Evolutionary conservation across 2,113 vertebrate species (phyloP).

Genomic region (Reinhardtius hippoglossoides): DNA sequence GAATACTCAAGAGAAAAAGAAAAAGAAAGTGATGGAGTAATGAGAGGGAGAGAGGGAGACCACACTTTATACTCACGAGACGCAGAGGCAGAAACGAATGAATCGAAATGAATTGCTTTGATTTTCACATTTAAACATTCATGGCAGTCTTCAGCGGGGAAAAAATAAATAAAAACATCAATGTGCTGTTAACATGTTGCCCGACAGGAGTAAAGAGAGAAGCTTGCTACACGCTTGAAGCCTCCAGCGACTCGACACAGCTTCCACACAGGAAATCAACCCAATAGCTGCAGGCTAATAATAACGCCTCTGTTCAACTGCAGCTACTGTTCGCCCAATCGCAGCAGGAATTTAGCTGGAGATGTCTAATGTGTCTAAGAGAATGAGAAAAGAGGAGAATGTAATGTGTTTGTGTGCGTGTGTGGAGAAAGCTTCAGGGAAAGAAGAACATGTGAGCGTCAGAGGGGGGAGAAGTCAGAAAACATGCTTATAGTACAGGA

Average conservation of each 20-base stretch:
- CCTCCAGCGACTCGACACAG: constrained; percentile 37
- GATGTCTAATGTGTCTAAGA: constrained; percentile 8
- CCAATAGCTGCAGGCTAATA: constrained; percentile 41
- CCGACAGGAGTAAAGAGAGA: not conserved
- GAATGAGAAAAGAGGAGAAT: not conserved
- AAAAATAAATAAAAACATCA: not conserved
- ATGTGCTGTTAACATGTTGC: constrained; percentile 44
- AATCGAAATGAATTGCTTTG: constrained; percentile 25
- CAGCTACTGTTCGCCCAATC: constrained; percentile 13
- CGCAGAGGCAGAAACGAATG: constrained; percentile 17
- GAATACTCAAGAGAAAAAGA: constrained; percentile 19
- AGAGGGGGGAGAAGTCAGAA: constrained; percentile 2
- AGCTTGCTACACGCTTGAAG: constrained; percentile 27
- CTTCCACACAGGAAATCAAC: constrained; percentile 47
- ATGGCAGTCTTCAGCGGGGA: constrained; percentile 20
- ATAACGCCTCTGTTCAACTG: constrained; percentile 24
- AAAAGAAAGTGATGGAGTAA: not conserved
- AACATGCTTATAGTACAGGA: not conserved
- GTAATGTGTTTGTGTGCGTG: not conserved
- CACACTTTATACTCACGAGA: constrained; percentile 27
- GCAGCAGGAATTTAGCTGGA: constrained; percentile 16
- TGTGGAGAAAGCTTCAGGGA: not conserved
- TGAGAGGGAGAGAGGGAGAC: constrained; percentile 2
- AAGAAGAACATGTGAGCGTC: constrained; percentile 25
- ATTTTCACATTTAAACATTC: constrained; percentile 59